Evolutionary conservation across 2,888 invertebrate genomes (phyloP).

Genomic region (Phaonia tiefii): DNA sequence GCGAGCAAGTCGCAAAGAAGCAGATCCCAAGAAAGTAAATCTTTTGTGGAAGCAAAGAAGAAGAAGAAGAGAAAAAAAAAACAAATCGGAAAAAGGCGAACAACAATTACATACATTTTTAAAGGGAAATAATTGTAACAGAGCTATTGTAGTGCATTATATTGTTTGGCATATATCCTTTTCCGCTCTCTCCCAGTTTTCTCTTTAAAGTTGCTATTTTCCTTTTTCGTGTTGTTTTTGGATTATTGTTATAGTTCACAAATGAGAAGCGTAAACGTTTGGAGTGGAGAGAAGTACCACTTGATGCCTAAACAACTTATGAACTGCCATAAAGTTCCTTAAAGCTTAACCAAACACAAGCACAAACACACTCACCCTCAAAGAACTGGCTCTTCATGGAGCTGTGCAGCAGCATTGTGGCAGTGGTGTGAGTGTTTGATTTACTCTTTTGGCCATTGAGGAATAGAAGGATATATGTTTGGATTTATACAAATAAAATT

Average conservation of each 20-base stretch:
- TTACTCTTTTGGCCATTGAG: conserved; percentile 3
- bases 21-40: conserved; percentile 33
- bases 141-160: conserved; percentile 33
- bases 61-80: conserved; percentile 42
- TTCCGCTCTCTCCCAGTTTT: not conserved
- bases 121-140: conserved; percentile 57
- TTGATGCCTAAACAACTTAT: conserved; percentile 62
- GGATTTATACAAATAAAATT: conserved; percentile 12
- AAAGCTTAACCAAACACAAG: too few relatives aligned
- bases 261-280: conserved; percentile 27
- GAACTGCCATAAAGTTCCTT: conserved; percentile 52
- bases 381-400: too few relatives aligned
- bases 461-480: conserved; percentile 3
- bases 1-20: not conserved
- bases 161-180: conserved; percentile 3
- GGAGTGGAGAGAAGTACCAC: conserved; percentile 48
- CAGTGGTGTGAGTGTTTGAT: too few relatives aligned
- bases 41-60: conserved; percentile 26
- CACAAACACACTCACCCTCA: too few relatives aligned
- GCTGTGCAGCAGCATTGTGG: too few relatives aligned
- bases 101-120: conserved; percentile 62
- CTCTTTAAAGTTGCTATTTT: conserved; percentile 30
- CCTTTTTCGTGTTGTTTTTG: conserved; percentile 37
- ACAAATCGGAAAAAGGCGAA: not conserved
- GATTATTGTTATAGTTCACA: conserved; percentile 57